Base-by-base conservation (phyloP, 2,797 vertebrate species). In the Uromys caudimaculatus region DNA sequence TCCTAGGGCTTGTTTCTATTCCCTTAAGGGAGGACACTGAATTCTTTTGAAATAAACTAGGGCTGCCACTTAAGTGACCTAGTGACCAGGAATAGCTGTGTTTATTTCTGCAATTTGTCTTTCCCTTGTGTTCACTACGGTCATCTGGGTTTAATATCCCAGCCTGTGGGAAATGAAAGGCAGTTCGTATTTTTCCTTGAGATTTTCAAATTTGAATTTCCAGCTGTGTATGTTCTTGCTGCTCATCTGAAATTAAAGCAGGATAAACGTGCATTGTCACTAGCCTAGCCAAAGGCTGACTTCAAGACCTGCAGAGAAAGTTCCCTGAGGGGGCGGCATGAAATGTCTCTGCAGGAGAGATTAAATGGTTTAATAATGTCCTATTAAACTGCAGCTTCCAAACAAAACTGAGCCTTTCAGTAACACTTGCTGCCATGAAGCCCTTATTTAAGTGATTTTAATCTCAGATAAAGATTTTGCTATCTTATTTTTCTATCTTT, bases 291-390 rank as follows among this genome's bases (percentile, higher is more conserved):
- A 84, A 64, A 93, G 95, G 98, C 97, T 96, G 96, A 93, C 84
- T 98, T 90, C 85, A 54, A 89, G 92, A 97, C 97, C 94, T 84
- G 86, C 76, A 87, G 97, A 93, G 69, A 95, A 91, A 60, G 73
- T 32, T 97, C 98, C 97, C 97, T n/a, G 82, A 98, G 97, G 98
- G 97, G 98, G 95, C 97, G 71, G 24, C 81, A 84, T 97, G 97
- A 97, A 97, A 95, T 93, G 97, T 97, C 98, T 98, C 95, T 52
- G 94, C 97, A 97, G 95, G 96, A 97, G 97, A 98, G 97, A 98
- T 98, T 98, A 98, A 98, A 98, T 98, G 98, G 97, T 98, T 98
- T 97, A 97, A 97, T 98, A 97, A 98, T 98, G 97, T 98, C 97
- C 97, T 97, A 98, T 98, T 98, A 98, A 98, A 97, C 93, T 92